A percentile compares a stretch with the other conserved stretches of the same genome.
These are phyloP conservation scores for Galaxea fascicularis DNA, from an alignment of 92 coral and sea anemone genomes.

Conservation along the genomic window DNA sequence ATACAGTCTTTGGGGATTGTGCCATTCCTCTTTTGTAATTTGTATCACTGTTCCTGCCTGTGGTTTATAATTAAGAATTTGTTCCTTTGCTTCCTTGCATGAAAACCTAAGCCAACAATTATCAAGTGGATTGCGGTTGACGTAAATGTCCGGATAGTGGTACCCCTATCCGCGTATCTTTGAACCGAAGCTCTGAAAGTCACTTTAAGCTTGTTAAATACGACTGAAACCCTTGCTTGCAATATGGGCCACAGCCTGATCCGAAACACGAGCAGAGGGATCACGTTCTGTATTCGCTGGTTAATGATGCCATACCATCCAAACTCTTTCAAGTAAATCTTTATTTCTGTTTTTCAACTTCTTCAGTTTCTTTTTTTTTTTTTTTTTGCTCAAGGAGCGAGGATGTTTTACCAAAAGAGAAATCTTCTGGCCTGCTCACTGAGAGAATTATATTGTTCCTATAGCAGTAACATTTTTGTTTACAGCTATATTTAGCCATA, in stretches of 20 bases:
- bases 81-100: not conserved
- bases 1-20: not conserved
- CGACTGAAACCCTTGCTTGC: not conserved
- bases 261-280: not conserved
- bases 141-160: conserved; percentile 19
- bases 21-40: not conserved
- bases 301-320: not conserved
- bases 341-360: not conserved
- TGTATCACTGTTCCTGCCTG: not conserved
- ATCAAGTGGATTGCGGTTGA: conserved; percentile 4
- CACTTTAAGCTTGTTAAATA: conserved; percentile 36
- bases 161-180: not conserved
- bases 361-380: not conserved
- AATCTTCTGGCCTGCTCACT: conserved; percentile 23
- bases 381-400: not conserved
- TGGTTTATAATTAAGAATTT: not conserved
- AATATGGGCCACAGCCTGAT: not conserved
- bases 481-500: conserved; percentile 28
- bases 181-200: not conserved
- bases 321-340: not conserved
- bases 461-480: not conserved
- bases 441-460: conserved; percentile 27
- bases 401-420: conserved; percentile 14
- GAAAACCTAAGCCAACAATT: conserved; percentile 5
- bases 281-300: not conserved